phyloP scores from a whole-genome alignment of 1,140 invertebrate species.

The Drosophila pseudoananassae region DNA sequence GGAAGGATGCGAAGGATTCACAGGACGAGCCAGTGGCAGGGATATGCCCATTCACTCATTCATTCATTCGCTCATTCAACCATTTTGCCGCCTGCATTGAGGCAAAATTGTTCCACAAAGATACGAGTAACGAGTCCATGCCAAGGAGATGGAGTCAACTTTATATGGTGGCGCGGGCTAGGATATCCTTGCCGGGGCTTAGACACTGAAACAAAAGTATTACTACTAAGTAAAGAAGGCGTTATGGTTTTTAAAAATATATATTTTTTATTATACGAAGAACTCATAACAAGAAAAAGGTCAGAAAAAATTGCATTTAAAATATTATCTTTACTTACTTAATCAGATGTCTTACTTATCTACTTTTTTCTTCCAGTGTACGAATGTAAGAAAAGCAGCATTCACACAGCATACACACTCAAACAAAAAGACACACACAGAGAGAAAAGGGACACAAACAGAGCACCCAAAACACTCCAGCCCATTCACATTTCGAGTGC shows the following conservation, averaged over 20 bases:
- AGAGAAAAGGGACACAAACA: slow-evolving; percentile 34
- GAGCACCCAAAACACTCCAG: slow-evolving; percentile 33
- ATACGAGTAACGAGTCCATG: slow-evolving; percentile 58
- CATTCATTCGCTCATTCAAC: slow-evolving; percentile 68
- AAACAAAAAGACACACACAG: slow-evolving; percentile 25
- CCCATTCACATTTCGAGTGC: slow-evolving; percentile 67
- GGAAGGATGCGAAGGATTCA: slow-evolving; percentile 21
- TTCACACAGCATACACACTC: slow-evolving; percentile 17
- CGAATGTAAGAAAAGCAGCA: slow-evolving; percentile 2
- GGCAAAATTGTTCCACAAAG: slow-evolving; percentile 78
- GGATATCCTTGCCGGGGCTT: slow-evolving; percentile 12
- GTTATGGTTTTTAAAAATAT: too few species aligned
- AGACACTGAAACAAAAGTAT: slow-evolving; percentile 7
- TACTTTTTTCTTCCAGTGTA: background rate
- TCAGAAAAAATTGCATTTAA: background rate
- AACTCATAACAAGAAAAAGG: too few species aligned
- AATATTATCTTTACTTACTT: too few species aligned
- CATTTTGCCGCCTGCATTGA: slow-evolving; percentile 75
- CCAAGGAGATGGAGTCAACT: slow-evolving; percentile 18
- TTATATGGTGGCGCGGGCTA: slow-evolving; percentile 29
- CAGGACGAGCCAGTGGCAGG: slow-evolving; percentile 1
- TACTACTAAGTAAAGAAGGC: too few species aligned
- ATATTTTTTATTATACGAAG: too few species aligned
- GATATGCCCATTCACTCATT: slow-evolving; percentile 62
- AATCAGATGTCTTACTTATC: too few species aligned